Percentiles rank a stretch among this genome's conserved stretches.
Evolutionary conservation across 1,140 invertebrate genomes (phyloP).

Genomic region (Drosophila trapezifrons): DNA sequence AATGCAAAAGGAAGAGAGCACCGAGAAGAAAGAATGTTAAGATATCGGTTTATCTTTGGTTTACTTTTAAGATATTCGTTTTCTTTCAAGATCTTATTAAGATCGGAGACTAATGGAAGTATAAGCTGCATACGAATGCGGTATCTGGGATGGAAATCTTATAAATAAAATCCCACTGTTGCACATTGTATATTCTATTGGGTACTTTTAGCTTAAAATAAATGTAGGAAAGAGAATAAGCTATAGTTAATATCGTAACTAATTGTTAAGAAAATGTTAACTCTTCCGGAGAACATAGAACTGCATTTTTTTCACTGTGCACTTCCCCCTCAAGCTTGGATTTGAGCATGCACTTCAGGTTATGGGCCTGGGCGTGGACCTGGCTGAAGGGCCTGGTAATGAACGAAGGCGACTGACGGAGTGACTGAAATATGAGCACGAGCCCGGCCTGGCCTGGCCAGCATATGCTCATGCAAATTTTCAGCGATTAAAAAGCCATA

Average conservation of each 20-base stretch:
- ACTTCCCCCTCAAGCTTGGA: constrained; percentile 12
- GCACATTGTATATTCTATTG: no score
- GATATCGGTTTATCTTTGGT: constrained; percentile 9
- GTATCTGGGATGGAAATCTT: not conserved
- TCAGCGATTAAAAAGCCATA: constrained; percentile 80
- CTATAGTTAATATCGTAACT: no score
- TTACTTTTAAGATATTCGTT: not conserved
- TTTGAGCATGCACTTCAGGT: constrained; percentile 60
- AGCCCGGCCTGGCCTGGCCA: constrained; percentile 12
- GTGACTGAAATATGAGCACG: constrained; percentile 67
- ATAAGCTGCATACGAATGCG: constrained; percentile 3
- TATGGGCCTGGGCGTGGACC: constrained; percentile 21
- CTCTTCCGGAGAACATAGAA: not conserved
- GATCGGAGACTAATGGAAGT: not conserved
- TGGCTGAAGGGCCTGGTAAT: constrained; percentile 52
- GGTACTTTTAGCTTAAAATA: no score
- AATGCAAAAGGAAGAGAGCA: constrained; percentile 30
- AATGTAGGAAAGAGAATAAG: no score
- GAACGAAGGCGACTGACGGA: constrained; percentile 26
- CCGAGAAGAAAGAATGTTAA: constrained; percentile 17
- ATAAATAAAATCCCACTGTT: no score
- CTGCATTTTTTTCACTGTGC: constrained; percentile 4
- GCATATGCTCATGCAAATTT: constrained; percentile 75
- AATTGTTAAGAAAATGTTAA: no score
- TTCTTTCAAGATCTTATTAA: constrained; percentile 1